phyloP scores from a whole-genome alignment of 1,140 invertebrate genomes.

The Chironomus striatipennis region DNA sequence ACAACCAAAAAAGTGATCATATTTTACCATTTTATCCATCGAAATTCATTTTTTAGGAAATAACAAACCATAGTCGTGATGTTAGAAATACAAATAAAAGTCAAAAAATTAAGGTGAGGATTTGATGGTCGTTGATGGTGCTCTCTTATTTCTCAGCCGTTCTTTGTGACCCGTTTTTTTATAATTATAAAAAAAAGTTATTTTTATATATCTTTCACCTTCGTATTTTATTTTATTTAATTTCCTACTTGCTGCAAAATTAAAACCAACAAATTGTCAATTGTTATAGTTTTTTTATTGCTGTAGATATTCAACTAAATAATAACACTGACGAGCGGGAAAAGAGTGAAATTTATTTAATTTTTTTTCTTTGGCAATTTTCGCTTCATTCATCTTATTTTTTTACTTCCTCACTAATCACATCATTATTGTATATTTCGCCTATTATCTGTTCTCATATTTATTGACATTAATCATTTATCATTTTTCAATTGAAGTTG shows the following conservation, averaged over 20 bases:
- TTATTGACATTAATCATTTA: too few relatives aligned
- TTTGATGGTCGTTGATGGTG: background rate
- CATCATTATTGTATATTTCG: background rate
- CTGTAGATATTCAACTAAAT: background rate
- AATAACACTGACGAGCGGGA: background rate
- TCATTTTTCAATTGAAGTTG: too few relatives aligned
- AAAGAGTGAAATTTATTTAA: background rate
- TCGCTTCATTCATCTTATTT: background rate
- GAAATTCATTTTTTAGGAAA: constrained; percentile 6
- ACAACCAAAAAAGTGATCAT: constrained; percentile 3
- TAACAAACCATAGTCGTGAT: constrained; percentile 19
- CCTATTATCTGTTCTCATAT: too few relatives aligned
- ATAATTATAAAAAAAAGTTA: too few relatives aligned
- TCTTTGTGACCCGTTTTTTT: background rate
- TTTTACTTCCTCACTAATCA: background rate
- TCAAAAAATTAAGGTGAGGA: constrained; percentile 13
- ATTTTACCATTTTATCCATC: background rate
- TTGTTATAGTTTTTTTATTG: background rate
- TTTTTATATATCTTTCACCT: background rate
- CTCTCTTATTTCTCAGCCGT: constrained; percentile 5
- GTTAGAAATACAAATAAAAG: constrained; percentile 20
- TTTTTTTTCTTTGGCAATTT: background rate
- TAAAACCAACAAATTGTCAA: background rate
- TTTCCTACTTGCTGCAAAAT: background rate
- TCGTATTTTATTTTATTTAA: background rate